These are phyloP conservation scores for Charaxes varanes DNA, from an alignment of 1,140 invertebrate species.

Conservation along the genomic window DNA sequence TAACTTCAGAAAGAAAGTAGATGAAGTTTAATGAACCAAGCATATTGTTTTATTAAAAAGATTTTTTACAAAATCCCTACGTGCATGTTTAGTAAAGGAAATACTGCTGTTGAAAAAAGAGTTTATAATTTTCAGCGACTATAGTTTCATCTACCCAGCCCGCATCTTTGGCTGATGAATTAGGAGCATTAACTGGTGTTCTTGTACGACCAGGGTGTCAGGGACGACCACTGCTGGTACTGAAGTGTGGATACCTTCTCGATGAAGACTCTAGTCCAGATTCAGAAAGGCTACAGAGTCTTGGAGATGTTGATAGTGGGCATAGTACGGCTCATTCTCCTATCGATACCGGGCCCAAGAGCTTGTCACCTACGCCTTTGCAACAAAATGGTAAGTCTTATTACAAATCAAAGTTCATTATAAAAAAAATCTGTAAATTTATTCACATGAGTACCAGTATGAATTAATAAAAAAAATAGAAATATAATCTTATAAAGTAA, in stretches of 20 bases:
- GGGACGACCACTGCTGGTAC: conserved; percentile 79
- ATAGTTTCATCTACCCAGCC: conserved; percentile 72
- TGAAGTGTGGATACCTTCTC: conserved; percentile 84
- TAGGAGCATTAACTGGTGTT: conserved; percentile 63
- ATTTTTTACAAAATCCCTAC: no score
- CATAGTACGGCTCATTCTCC: conserved; percentile 93
- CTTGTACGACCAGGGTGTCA: conserved; percentile 55
- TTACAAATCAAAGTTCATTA: no score
- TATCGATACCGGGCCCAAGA: conserved; percentile 86
- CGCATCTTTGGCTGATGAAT: conserved; percentile 82
- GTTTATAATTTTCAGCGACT: conserved; percentile 59
- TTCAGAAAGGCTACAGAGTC: conserved; percentile 85
- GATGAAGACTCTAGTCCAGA: conserved; percentile 90
- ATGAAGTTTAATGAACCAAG: no score
- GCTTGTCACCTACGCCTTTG: conserved; percentile 82
- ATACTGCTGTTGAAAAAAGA: no score
- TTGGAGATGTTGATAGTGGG: conserved; percentile 87
- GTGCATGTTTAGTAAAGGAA: no score
- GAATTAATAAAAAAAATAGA: no score
- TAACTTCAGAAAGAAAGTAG: no score
- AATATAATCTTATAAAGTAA: no score
- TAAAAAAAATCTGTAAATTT: no score
- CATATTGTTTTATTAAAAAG: no score
- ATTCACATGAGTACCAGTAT: no score
- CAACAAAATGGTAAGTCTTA: conserved; percentile 56